phyloP scores from a whole-genome alignment of 2,113 vertebrate species.

The Ptyas mucosa region DNA sequence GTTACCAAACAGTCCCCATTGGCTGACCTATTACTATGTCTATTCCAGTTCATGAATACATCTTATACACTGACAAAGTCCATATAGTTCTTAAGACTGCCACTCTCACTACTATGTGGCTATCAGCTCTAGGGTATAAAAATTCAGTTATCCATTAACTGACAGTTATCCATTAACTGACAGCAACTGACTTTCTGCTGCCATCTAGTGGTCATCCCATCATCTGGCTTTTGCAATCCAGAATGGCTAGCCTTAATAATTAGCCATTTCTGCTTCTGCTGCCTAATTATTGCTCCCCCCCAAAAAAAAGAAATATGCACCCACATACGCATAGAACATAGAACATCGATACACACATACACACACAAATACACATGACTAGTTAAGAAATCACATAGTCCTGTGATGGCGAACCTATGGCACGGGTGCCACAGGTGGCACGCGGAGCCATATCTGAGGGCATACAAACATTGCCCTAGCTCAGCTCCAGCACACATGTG shows the following conservation, averaged over 20 bases:
- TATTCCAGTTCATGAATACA: too few relatives aligned
- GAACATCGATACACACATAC: background rate
- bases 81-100: background rate
- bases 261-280: background rate
- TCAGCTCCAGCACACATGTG: too few relatives aligned
- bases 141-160: background rate
- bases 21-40: too few relatives aligned
- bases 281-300: background rate
- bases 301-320: background rate
- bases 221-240: background rate
- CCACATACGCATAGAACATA: background rate
- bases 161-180: background rate
- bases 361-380: background rate
- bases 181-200: background rate
- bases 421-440: too few relatives aligned
- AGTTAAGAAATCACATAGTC: background rate
- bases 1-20: too few relatives aligned
- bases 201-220: background rate
- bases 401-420: too few relatives aligned
- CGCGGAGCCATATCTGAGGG: too few relatives aligned
- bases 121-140: background rate
- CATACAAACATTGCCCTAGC: too few relatives aligned
- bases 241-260: background rate
- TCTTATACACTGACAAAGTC: background rate
- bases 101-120: background rate